A percentile compares a stretch with the other conserved stretches of the same genome.
Evolutionary conservation across 2,113 vertebrate genomes (phyloP).

Genomic region (Ellobius talpinus): DNA sequence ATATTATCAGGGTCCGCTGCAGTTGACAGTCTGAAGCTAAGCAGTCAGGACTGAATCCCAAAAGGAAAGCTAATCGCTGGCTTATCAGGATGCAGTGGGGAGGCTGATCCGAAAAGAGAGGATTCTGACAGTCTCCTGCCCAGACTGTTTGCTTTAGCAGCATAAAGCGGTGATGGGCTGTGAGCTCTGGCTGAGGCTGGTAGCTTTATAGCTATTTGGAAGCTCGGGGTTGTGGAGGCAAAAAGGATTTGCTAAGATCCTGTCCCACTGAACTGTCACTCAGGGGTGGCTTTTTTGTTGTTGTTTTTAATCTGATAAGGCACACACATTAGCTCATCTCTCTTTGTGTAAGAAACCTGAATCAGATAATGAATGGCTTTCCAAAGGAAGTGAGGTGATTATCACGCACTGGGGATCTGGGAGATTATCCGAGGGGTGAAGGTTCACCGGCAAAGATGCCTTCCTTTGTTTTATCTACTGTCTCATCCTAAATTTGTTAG

Average conservation of each 20-base stretch:
- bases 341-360: constrained; percentile 81
- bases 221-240: constrained; percentile 84
- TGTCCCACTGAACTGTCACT: constrained; percentile 84
- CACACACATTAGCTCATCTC: constrained; percentile 86
- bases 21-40: constrained; percentile 85
- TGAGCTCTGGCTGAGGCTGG: constrained; percentile 80
- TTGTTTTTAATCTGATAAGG: constrained; percentile 79
- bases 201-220: constrained; percentile 89
- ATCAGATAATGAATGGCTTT: constrained; percentile 80
- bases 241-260: constrained; percentile 89
- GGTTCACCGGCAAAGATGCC: constrained; percentile 74
- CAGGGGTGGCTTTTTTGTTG: constrained; percentile 81
- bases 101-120: constrained; percentile 82
- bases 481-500: constrained; percentile 56
- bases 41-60: constrained; percentile 85
- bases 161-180: constrained; percentile 87
- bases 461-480: constrained; percentile 67
- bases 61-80: constrained; percentile 88
- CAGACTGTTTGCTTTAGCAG: constrained; percentile 91
- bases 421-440: constrained; percentile 74
- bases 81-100: constrained; percentile 86
- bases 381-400: constrained; percentile 80
- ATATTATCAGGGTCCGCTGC: constrained; percentile 79
- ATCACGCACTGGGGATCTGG: constrained; percentile 66
- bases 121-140: constrained; percentile 89